A percentile compares a stretch with the other conserved stretches of the same genome.
Evolutionary conservation across 2,888 invertebrate species (phyloP).

Genomic region (Pseudeuparius sepicola): DNA sequence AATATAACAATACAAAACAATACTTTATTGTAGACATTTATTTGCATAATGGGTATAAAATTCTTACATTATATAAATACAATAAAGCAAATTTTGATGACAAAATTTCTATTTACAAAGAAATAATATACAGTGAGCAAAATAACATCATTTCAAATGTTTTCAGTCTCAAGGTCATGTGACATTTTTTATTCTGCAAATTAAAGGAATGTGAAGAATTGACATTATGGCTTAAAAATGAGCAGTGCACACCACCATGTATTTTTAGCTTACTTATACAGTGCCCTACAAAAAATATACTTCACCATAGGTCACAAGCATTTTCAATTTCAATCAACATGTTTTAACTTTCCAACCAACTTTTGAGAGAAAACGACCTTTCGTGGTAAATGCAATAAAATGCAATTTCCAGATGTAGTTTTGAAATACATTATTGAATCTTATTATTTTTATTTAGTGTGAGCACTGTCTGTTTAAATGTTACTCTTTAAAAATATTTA

Average conservation of each 20-base stretch:
- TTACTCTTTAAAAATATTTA: no score
- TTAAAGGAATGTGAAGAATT: neutral
- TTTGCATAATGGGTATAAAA: conserved; percentile 27
- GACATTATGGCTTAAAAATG: conserved; percentile 5
- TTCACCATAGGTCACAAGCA: no score
- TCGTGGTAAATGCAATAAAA: neutral
- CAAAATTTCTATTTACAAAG: no score
- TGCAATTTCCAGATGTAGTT: neutral
- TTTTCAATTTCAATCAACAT: no score
- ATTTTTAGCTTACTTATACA: no score
- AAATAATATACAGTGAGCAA: no score
- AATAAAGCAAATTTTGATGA: no score
- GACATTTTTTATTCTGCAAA: conserved; percentile 7
- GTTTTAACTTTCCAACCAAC: no score
- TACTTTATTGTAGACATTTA: no score
- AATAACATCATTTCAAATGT: conserved; percentile 18
- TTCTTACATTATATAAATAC: conserved; percentile 24
- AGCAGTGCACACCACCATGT: conserved; percentile 1
- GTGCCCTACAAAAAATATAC: no score
- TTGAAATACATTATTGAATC: neutral
- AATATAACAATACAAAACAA: no score
- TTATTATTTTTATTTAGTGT: neutral
- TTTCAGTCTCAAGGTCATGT: conserved; percentile 27
- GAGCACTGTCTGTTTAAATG: no score
- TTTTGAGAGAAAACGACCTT: conserved; percentile 2